A percentile compares a stretch with the other conserved stretches of the same genome.
Evolutionary conservation across 2,113 vertebrate genomes (phyloP).

Genomic region (Hemiscyllium ocellatum): DNA sequence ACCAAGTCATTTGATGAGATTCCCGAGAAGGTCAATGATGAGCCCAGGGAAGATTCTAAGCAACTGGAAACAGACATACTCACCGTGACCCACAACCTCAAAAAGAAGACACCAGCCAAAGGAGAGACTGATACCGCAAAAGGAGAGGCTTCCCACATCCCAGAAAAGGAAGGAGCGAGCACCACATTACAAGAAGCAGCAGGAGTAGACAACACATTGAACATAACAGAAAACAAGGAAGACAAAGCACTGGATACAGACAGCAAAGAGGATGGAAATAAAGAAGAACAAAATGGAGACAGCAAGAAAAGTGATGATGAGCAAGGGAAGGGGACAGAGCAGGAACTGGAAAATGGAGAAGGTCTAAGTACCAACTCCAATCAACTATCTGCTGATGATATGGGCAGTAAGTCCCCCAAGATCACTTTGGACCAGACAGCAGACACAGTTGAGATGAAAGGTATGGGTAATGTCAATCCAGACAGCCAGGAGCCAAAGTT

Average conservation of each 20-base stretch:
- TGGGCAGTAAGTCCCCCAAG: neutral
- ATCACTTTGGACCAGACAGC: neutral
- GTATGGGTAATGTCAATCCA: neutral
- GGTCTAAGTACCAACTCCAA: neutral
- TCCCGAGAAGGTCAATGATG: constrained; percentile 52
- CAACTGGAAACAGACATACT: constrained; percentile 71
- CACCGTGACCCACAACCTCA: constrained; percentile 71
- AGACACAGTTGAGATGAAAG: neutral
- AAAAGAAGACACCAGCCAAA: constrained; percentile 55
- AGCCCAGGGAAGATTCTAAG: constrained; percentile 52
- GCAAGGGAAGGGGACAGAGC: neutral
- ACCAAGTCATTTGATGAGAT: constrained; percentile 58
- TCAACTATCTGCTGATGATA: neutral
- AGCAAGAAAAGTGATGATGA: neutral
- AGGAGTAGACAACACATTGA: neutral
- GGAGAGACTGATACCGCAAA: constrained; percentile 23
- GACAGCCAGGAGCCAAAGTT: neutral
- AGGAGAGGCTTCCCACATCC: neutral
- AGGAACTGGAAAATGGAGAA: neutral
- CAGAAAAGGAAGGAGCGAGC: neutral
- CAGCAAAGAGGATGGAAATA: neutral
- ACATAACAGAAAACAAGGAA: neutral
- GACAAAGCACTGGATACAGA: neutral
- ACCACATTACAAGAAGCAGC: neutral
- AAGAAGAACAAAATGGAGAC: neutral